phyloP scores from a whole-genome alignment of 2,888 invertebrate genomes.

The Latrodectus hesperus region DNA sequence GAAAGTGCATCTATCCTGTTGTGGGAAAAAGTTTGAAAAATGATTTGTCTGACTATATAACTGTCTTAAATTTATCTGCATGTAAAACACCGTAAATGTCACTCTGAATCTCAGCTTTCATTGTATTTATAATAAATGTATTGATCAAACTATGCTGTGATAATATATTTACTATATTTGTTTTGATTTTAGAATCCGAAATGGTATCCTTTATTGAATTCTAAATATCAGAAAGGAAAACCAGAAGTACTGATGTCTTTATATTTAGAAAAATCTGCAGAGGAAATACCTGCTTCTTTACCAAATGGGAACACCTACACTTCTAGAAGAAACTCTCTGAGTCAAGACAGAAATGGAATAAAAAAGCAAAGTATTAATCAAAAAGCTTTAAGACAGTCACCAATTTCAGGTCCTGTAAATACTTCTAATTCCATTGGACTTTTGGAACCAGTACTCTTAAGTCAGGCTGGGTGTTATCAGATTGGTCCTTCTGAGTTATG shows the following conservation, averaged over 20 bases:
- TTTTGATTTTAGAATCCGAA: conserved; percentile 73
- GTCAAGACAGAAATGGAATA: conserved; percentile 30
- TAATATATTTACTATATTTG: no score
- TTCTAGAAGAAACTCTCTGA: conserved; percentile 32
- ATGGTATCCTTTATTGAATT: conserved; percentile 75
- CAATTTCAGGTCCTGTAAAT: conserved; percentile 11
- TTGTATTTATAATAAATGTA: no score
- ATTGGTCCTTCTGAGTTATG: conserved; percentile 75
- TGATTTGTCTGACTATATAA: no score
- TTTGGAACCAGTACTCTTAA: conserved; percentile 68
- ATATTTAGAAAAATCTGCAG: conserved; percentile 75
- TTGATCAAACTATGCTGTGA: no score
- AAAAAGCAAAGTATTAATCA: conserved; percentile 22
- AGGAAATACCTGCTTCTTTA: conserved; percentile 34
- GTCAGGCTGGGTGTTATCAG: conserved; percentile 75
- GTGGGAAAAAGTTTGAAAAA: no score
- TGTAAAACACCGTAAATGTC: no score
- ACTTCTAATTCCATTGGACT: neutral
- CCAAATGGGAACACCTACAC: conserved; percentile 27
- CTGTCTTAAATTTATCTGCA: no score
- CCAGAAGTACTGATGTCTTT: conserved; percentile 75
- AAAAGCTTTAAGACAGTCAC: conserved; percentile 11
- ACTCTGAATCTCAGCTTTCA: no score
- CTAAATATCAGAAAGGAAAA: conserved; percentile 75
- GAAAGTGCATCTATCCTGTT: no score